Evolutionary conservation across 1,140 invertebrate genomes (phyloP).

Genomic region (Drosophila insularis): DNA sequence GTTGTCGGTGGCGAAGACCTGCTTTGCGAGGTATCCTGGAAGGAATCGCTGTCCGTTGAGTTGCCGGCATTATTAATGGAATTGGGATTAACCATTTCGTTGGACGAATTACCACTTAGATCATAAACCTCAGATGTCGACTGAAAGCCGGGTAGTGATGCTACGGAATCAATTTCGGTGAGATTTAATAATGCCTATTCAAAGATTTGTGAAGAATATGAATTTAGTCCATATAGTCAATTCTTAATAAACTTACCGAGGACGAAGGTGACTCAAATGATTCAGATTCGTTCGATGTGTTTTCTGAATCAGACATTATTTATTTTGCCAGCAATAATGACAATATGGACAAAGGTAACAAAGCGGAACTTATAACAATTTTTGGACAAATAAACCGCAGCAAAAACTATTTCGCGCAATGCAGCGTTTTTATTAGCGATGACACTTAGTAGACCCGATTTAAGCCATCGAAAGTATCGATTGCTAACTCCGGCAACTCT

Average conservation of each 20-base stretch:
- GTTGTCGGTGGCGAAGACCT: not conserved
- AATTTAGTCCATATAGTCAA: too few species aligned
- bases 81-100: too few species aligned
- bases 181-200: too few species aligned
- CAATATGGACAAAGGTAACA: not conserved
- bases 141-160: too few species aligned
- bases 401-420: not conserved
- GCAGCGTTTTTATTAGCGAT: not conserved
- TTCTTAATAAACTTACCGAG: too few species aligned
- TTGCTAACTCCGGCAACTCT: not conserved
- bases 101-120: not conserved
- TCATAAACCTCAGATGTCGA: not conserved
- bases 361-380: not conserved
- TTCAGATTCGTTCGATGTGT: too few species aligned
- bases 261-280: too few species aligned
- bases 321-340: not conserved
- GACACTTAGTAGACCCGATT: not conserved
- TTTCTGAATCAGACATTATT: too few species aligned
- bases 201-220: too few species aligned
- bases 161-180: too few species aligned
- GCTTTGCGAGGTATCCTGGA: not conserved
- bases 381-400: not conserved
- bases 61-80: too few species aligned
- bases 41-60: not conserved
- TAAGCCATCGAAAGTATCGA: not conserved